Evolutionary conservation across 2,113 vertebrate species (phyloP).

Genomic region (Sciurus niger): DNA sequence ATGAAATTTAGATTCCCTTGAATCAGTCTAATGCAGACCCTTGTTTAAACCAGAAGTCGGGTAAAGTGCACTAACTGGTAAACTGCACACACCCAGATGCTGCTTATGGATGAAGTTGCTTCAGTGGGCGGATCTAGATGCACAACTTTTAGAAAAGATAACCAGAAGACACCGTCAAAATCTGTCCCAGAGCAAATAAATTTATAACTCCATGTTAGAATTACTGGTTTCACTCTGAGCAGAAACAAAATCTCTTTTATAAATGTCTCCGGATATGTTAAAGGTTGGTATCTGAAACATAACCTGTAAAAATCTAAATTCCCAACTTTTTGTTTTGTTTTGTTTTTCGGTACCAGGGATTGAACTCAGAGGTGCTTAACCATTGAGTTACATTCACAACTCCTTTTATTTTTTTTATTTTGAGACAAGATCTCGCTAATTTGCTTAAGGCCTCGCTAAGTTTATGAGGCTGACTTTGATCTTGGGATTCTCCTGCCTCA

Average conservation of each 20-base stretch:
- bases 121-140: neutral
- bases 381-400: too few species aligned
- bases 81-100: neutral
- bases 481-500: too few species aligned
- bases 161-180: neutral
- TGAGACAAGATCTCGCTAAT: too few species aligned
- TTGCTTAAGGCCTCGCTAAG: too few species aligned
- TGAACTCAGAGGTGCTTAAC: too few species aligned
- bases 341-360: too few species aligned
- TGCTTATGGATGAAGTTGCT: neutral
- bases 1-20: neutral
- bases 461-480: too few species aligned
- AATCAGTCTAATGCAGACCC: neutral
- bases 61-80: neutral
- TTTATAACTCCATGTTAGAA: constrained; percentile 48
- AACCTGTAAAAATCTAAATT: constrained; percentile 73
- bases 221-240: constrained; percentile 44
- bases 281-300: constrained; percentile 70
- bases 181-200: constrained; percentile 56
- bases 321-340: constrained; percentile 43
- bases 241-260: constrained; percentile 65
- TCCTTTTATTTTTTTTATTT: too few species aligned
- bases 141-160: constrained; percentile 4
- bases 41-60: neutral
- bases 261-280: constrained; percentile 55